Percentiles rank a stretch among this genome's conserved stretches.
Evolutionary conservation across 2,113 vertebrate genomes (phyloP).

Genomic region (Festucalex cinctus): DNA sequence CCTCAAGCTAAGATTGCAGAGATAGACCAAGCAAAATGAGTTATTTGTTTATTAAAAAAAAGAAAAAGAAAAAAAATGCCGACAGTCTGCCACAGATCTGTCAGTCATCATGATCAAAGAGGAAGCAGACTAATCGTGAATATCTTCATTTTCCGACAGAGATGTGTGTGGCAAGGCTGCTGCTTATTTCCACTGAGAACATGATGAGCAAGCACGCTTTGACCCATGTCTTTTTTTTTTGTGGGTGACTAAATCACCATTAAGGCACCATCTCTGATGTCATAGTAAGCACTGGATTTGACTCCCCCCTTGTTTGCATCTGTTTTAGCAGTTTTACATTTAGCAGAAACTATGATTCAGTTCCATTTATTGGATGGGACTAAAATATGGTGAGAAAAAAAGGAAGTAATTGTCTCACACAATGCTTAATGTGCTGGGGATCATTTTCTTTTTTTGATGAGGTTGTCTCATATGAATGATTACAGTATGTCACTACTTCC

Average conservation of each 20-base stretch:
- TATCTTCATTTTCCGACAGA: constrained; percentile 30
- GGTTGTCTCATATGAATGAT: constrained; percentile 27
- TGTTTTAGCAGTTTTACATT: constrained; percentile 21
- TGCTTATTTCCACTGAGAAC: constrained; percentile 41
- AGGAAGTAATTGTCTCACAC: constrained; percentile 9
- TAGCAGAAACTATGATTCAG: constrained; percentile 4
- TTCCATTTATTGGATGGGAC: constrained; percentile 16
- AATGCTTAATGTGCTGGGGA: constrained; percentile 15
- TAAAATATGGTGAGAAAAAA: constrained; percentile 3
- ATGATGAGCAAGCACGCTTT: constrained; percentile 18
- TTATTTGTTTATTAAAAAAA: constrained; percentile 41
- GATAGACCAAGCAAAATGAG: constrained; percentile 37
- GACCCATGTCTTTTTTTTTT: constrained; percentile 38
- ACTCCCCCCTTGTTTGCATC: neutral
- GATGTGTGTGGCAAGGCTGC: constrained; percentile 20
- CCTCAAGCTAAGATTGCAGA: constrained; percentile 31
- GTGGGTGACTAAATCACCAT: constrained; percentile 39
- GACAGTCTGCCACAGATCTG: constrained; percentile 52
- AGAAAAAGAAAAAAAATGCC: constrained; percentile 20
- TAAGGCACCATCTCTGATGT: constrained; percentile 28
- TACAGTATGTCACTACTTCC: constrained; percentile 31
- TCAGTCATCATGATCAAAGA: constrained; percentile 52
- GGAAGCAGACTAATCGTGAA: constrained; percentile 37
- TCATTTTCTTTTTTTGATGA: constrained; percentile 7
- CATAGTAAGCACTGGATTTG: constrained; percentile 16